Conservation (phyloP, 2,888 invertebrate species). For the Lycaena phlaeas region DNA sequence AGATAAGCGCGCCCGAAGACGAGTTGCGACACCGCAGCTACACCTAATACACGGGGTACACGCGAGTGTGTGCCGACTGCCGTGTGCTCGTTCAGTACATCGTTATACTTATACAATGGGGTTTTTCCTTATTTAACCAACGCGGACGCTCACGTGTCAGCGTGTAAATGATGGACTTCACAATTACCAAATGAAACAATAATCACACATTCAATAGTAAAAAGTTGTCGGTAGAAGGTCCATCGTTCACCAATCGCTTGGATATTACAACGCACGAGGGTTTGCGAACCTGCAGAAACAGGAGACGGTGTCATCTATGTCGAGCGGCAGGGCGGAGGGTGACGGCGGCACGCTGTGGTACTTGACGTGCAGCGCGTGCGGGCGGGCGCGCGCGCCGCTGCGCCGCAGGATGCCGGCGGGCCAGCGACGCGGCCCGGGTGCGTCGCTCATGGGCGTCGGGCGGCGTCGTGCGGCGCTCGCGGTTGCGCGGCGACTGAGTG, state of each 20-base stretch:
- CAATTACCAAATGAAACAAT: no score
- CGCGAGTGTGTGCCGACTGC: no score
- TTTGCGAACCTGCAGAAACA: slow-evolving; percentile 88
- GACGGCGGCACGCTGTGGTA: slow-evolving; percentile 49
- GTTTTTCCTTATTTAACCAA: not conserved
- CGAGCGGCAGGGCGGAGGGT: slow-evolving; percentile 53
- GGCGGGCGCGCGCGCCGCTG: slow-evolving; percentile 48
- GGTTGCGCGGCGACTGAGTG: slow-evolving; percentile 19
- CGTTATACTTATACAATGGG: no score
- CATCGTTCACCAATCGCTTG: no score
- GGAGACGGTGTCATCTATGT: slow-evolving; percentile 81
- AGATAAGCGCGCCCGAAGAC: slow-evolving; percentile 27
- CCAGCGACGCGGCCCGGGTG: slow-evolving; percentile 38
- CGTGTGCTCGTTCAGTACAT: no score
- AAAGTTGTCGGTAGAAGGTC: no score
- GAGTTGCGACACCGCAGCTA: not conserved
- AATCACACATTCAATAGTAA: no score
- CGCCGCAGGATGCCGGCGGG: slow-evolving; percentile 48
- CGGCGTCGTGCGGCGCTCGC: slow-evolving; percentile 19
- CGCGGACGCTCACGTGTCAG: not conserved
- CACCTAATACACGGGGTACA: not conserved
- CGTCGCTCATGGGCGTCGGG: slow-evolving; percentile 34
- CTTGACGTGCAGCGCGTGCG: slow-evolving; percentile 50
- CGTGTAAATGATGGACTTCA: not conserved
- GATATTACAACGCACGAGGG: no score